Evolutionary conservation across 2,888 invertebrate genomes (phyloP).

Genomic region (Timema cristinae): DNA sequence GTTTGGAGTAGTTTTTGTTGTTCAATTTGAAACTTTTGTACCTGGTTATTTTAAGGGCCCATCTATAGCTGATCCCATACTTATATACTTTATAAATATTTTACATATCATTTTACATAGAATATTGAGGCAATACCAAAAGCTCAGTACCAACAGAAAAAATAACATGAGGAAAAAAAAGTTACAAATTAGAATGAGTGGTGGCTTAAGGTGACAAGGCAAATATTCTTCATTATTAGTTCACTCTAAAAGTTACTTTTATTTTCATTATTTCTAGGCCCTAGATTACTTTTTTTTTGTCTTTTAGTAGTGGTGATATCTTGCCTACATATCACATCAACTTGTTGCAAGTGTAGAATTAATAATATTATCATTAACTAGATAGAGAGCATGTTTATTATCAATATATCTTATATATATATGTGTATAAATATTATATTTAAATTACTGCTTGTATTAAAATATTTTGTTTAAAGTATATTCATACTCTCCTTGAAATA

Average conservation of each 20-base stretch:
- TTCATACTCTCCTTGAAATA: too few species aligned
- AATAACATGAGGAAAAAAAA: constrained; percentile 19
- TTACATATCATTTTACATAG: too few species aligned
- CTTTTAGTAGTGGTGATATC: neutral
- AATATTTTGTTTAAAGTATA: too few species aligned
- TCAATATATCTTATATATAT: constrained; percentile 8
- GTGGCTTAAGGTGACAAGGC: constrained; percentile 26
- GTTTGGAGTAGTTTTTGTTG: too few species aligned
- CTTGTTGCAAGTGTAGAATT: constrained; percentile 15
- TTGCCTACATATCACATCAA: constrained; percentile 23
- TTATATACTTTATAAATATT: too few species aligned
- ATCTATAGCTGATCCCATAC: too few species aligned
- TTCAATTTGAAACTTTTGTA: too few species aligned
- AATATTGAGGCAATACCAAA: constrained; percentile 17
- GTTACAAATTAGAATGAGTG: too few species aligned
- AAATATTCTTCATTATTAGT: constrained; percentile 17
- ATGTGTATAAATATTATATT: too few species aligned
- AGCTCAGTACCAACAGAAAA: constrained; percentile 11
- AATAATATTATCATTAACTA: neutral
- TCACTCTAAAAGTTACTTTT: constrained; percentile 24
- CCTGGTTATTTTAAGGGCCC: too few species aligned
- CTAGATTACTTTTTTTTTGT: neutral
- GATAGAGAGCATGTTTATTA: neutral
- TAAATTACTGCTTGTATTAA: too few species aligned
- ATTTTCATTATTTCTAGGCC: constrained; percentile 17